phyloP scores from a whole-genome alignment of 2,797 vertebrate genomes.

The Epinephelus coioides region DNA sequence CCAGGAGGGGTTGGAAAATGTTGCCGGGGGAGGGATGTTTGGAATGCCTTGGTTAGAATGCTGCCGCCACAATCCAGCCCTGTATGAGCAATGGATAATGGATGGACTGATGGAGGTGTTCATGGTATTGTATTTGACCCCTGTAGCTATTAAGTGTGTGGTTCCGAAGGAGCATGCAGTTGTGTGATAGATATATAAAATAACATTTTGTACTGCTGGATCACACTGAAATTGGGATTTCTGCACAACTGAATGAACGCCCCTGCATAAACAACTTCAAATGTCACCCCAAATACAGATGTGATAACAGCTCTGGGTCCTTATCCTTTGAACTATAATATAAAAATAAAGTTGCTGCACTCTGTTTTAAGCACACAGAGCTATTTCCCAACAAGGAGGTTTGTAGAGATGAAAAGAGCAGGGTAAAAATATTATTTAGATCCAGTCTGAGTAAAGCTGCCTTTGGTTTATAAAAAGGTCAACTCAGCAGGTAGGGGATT shows the following conservation, averaged over 20 bases:
- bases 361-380: slow-evolving; percentile 20
- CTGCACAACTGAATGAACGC: background rate
- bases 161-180: background rate
- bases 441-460: slow-evolving; percentile 51
- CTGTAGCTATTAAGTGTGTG: background rate
- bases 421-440: slow-evolving; percentile 36
- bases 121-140: background rate
- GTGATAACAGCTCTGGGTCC: background rate
- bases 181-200: background rate
- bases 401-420: slow-evolving; percentile 51
- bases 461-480: slow-evolving; percentile 77
- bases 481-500: slow-evolving; percentile 79
- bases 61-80: too few species aligned
- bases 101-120: background rate
- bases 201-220: background rate
- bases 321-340: slow-evolving; percentile 38
- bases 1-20: too few species aligned
- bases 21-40: too few species aligned
- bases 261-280: background rate
- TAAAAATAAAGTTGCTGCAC: slow-evolving; percentile 4
- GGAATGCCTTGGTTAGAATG: too few species aligned
- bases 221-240: background rate
- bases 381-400: slow-evolving; percentile 36
- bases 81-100: too few species aligned
- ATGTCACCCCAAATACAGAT: slow-evolving; percentile 5